Percentiles rank a stretch among this genome's conserved stretches.
Conservation (phyloP, 2,888 invertebrate genomes). For the Copidosoma aretas region DNA sequence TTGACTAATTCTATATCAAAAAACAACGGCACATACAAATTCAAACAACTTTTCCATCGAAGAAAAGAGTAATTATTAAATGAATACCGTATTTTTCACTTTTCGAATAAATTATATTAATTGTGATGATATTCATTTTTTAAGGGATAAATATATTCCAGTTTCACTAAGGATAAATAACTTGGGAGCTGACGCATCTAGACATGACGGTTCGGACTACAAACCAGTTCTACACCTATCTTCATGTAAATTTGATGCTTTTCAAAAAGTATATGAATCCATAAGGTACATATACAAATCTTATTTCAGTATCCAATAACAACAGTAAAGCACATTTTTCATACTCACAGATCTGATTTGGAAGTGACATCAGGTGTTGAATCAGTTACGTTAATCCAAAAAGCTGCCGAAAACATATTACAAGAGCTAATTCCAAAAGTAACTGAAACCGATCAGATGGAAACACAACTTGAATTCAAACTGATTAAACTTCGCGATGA, state of each 20-base stretch:
- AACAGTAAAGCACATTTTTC: neutral
- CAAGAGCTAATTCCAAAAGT: constrained; percentile 19
- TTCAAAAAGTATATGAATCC: constrained; percentile 46
- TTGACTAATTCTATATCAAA: constrained; percentile 66
- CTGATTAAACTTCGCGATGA: constrained; percentile 12
- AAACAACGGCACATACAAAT: constrained; percentile 68
- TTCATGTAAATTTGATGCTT: constrained; percentile 49
- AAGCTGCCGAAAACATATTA: constrained; percentile 30
- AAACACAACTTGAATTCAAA: constrained; percentile 20
- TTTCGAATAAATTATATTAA: constrained; percentile 2
- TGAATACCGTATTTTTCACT: neutral
- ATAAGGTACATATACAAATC: constrained; percentile 21
- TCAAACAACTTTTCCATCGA: constrained; percentile 66
- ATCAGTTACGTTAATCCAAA: constrained; percentile 32
- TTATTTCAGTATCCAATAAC: neutral
- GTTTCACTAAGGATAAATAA: constrained; percentile 58
- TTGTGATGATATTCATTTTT: neutral
- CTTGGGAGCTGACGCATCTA: constrained; percentile 55
- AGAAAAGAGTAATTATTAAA: constrained; percentile 21
- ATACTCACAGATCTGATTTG: constrained; percentile 24
- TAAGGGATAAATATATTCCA: constrained; percentile 47
- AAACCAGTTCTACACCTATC: constrained; percentile 54
- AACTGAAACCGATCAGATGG: constrained; percentile 19
- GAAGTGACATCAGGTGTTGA: constrained; percentile 11
- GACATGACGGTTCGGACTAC: constrained; percentile 58